Base-by-base conservation (phyloP, 2,888 invertebrate species). In the Rugalucina vietnamica region DNA sequence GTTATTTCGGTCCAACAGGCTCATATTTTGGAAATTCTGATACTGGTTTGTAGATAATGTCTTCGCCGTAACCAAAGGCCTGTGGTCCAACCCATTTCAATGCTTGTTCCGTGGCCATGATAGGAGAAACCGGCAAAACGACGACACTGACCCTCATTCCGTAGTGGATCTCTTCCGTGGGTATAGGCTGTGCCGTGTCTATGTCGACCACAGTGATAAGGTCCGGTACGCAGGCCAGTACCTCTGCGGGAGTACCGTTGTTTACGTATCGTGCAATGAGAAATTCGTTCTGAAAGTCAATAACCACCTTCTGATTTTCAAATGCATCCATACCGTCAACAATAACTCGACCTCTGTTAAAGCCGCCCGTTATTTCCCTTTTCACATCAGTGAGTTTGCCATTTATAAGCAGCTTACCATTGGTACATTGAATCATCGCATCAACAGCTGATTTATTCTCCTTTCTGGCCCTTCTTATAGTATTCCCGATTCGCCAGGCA, bases 201-300 rank as follows among this genome's bases (percentile, higher is more conserved):
- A 89, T 73, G 49, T 93, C 93, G 49, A 94, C 85, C 8, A 93
- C 65, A 8, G 89, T 84, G n/a, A 94, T 93, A 14, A 94, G 83
- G 77, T 94, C 94, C 21, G 94, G 94, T 0, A 90, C 90, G 74
- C 90, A 90, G 0, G 92, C 93, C 27, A 93, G 71, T 3, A 89
- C 85, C 24, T 84, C 24, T 5, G 70, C 76, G 5, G 18, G 32
- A 21, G 79, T 27, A 1, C 81, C 78, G 14, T 76, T 29, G 34
- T 71, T 43, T 21, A 83, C 24, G 5, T 71, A 76, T 27, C 82
- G 81, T 4, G 91, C 93, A 14, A 94, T 79, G 2, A 94, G 88
- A 81, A 93, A 93, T 85, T 94, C 94, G 79, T 94, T 94, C 83
- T 94, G 94, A 76, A 94, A 94, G 5, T 93, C 91, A 8, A 94